Percentiles rank a stretch among this genome's conserved stretches.
These are phyloP conservation scores for Actinernus sp. DNA, from an alignment of 92 coral and sea anemone species.

Conservation along the genomic window DNA sequence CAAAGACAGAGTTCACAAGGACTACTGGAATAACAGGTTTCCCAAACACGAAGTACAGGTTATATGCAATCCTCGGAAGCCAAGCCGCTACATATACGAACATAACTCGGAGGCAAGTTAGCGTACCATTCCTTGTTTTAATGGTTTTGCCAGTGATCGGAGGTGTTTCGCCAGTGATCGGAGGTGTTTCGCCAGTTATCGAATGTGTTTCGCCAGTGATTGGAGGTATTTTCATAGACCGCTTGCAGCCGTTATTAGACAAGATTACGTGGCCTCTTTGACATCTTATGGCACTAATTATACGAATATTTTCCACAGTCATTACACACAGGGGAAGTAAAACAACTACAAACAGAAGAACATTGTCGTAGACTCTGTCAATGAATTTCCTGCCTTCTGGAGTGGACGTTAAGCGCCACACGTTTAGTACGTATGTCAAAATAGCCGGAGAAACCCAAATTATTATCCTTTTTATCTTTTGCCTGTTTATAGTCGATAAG, in stretches of 20 bases:
- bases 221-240: background rate
- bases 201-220: background rate
- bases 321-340: constrained; percentile 48
- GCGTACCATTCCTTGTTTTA: constrained; percentile 22
- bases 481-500: constrained; percentile 33
- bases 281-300: constrained; percentile 45
- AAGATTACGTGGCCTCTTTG: constrained; percentile 12
- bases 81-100: constrained; percentile 59
- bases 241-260: background rate
- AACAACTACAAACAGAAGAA: constrained; percentile 42
- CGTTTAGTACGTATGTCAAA: constrained; percentile 36
- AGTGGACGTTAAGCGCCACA: constrained; percentile 41
- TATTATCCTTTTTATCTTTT: constrained; percentile 25
- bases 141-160: background rate
- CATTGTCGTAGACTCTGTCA: constrained; percentile 50
- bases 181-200: too few relatives aligned
- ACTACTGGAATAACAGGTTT: constrained; percentile 32
- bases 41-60: constrained; percentile 40
- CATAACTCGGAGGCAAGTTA: constrained; percentile 53
- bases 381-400: constrained; percentile 8
- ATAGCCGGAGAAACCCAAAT: constrained; percentile 56
- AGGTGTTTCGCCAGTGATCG: background rate
- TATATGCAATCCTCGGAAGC: constrained; percentile 64
- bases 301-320: constrained; percentile 31
- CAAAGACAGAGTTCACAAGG: too few relatives aligned